Percentiles rank a stretch among this genome's conserved stretches.
Evolutionary conservation across 2,797 vertebrate species (phyloP).

Genomic region (Myotis planiceps): DNA sequence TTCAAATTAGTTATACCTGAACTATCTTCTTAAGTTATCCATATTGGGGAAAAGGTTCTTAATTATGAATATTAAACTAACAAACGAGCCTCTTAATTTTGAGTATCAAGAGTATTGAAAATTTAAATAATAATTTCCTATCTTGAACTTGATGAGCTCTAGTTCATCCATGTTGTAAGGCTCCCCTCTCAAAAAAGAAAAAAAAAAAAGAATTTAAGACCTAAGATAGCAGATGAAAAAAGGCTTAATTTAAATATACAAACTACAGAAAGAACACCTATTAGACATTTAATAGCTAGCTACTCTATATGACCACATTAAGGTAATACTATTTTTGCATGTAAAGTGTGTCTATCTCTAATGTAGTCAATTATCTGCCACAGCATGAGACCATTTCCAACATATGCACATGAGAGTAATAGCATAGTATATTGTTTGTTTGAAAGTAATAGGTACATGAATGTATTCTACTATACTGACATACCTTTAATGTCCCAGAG

Average conservation of each 20-base stretch:
- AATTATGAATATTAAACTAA: background rate
- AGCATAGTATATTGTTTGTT: background rate
- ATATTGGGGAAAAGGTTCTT: background rate
- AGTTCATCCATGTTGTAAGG: background rate
- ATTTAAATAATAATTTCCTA: background rate
- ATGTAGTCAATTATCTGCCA: conserved; percentile 53
- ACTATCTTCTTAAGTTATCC: background rate
- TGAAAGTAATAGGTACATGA: conserved; percentile 46
- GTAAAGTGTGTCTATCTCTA: conserved; percentile 32
- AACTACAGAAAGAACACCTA: background rate
- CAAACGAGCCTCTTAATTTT: background rate
- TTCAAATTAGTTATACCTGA: background rate
- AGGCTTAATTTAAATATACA: background rate
- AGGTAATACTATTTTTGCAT: conserved; percentile 45
- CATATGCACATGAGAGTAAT: conserved; percentile 6
- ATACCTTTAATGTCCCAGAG: conserved; percentile 51
- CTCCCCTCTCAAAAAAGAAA: background rate
- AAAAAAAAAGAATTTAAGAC: background rate
- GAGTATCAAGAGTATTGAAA: background rate
- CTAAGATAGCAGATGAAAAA: background rate
- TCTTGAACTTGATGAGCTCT: background rate
- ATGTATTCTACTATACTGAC: background rate
- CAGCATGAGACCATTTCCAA: conserved; percentile 45
- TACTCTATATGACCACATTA: background rate
- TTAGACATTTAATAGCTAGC: conserved; percentile 5